Conservation (phyloP, 1,140 invertebrate genomes). For the Tenebrio molitor region DNA sequence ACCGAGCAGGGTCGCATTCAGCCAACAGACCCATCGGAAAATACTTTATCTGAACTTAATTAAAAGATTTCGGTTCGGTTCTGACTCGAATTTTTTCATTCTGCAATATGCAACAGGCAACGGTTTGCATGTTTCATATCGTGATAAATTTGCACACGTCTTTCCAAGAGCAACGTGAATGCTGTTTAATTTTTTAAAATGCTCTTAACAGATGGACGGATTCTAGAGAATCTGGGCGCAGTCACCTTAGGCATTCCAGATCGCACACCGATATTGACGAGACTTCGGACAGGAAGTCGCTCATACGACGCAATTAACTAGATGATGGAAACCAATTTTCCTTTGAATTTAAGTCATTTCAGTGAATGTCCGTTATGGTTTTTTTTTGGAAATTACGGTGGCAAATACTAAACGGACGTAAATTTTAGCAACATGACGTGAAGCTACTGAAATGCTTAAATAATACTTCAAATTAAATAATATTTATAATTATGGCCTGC, state of each 20-base stretch:
- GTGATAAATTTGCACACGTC: conserved; percentile 42
- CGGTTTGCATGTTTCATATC: conserved; percentile 44
- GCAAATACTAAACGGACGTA: too few species aligned
- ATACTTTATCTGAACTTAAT: not conserved
- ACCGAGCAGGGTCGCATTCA: conserved; percentile 45
- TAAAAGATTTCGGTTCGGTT: conserved; percentile 20
- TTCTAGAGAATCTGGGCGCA: conserved; percentile 45
- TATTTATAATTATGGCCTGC: conserved; percentile 29
- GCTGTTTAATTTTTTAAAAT: conserved; percentile 25
- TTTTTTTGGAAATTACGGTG: too few species aligned
- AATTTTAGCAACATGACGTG: too few species aligned
- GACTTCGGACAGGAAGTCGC: conserved; percentile 11
- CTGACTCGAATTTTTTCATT: conserved; percentile 10
- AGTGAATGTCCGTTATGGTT: too few species aligned
- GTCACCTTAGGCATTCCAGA: conserved; percentile 40
- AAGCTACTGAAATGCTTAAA: not conserved
- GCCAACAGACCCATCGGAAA: not conserved
- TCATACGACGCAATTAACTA: conserved; percentile 20
- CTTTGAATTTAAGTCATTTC: not conserved
- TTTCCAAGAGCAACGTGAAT: conserved; percentile 9
- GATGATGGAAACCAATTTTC: not conserved
- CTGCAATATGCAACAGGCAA: not conserved
- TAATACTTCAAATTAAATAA: conserved; percentile 7
- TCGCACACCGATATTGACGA: conserved; percentile 27
- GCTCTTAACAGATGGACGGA: conserved; percentile 41